These are phyloP conservation scores for Danionella dracula DNA, from an alignment of 2,797 vertebrate genomes.

Conservation along the genomic window DNA sequence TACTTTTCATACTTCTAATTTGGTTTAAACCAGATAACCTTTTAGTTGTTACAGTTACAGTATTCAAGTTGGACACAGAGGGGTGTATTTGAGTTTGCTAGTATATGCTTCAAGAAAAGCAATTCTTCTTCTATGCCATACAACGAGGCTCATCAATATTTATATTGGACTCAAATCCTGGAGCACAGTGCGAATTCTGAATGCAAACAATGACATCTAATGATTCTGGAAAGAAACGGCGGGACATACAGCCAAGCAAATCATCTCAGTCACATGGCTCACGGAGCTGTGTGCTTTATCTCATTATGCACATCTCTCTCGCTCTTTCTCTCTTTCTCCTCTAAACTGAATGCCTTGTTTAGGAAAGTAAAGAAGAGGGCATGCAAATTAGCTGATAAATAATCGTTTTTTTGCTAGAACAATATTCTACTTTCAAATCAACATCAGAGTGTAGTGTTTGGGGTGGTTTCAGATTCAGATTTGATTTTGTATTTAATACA, in stretches of 20 bases:
- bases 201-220: constrained; percentile 30
- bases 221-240: constrained; percentile 40
- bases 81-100: constrained; percentile 12
- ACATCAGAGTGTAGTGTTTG: too few species aligned
- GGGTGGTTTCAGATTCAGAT: too few species aligned
- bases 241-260: constrained; percentile 34
- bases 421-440: neutral
- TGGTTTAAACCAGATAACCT: too few species aligned
- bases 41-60: constrained; percentile 1
- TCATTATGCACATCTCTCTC: constrained; percentile 36
- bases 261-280: constrained; percentile 41
- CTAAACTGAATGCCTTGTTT: constrained; percentile 23
- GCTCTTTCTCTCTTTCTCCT: constrained; percentile 34
- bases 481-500: too few species aligned
- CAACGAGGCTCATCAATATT: constrained; percentile 27
- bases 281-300: constrained; percentile 51
- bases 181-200: neutral
- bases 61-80: constrained; percentile 5
- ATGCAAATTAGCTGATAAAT: neutral
- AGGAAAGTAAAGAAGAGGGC: neutral
- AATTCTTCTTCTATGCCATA: constrained; percentile 21
- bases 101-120: constrained; percentile 12
- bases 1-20: too few species aligned
- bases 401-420: neutral
- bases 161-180: constrained; percentile 10